Percentiles rank a stretch among this genome's conserved stretches.
Evolutionary conservation across 2,888 invertebrate genomes (phyloP).

Genomic region (Pandemis corylana): DNA sequence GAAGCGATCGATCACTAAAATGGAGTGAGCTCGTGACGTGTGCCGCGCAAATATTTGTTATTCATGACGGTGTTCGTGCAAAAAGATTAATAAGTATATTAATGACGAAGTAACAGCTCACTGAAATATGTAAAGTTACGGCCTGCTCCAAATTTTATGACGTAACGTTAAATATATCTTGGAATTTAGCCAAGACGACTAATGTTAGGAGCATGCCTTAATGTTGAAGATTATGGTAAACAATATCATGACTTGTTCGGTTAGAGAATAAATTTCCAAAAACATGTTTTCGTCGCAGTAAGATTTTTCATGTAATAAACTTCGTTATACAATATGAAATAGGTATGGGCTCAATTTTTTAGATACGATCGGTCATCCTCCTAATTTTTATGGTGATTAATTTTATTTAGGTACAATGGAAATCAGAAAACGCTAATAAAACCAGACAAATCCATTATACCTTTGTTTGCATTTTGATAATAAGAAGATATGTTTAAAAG

Average conservation of each 20-base stretch:
- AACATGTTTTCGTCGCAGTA: no score
- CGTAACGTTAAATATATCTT: background rate
- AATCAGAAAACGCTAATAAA: no score
- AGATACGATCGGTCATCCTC: no score
- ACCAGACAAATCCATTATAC: no score
- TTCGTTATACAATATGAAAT: no score
- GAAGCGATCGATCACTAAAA: slow-evolving; percentile 31
- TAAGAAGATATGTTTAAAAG: no score
- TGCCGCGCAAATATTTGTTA: slow-evolving; percentile 33
- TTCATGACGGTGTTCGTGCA: slow-evolving; percentile 14
- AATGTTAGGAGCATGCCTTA: background rate
- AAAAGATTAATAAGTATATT: slow-evolving; percentile 20
- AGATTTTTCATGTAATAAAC: no score
- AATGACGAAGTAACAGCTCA: slow-evolving; percentile 15
- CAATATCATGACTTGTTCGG: background rate
- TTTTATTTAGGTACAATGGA: no score
- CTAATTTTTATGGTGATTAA: no score
- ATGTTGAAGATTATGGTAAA: slow-evolving; percentile 3
- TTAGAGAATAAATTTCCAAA: no score
- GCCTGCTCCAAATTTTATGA: background rate
- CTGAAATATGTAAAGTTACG: background rate
- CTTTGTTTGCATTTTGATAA: no score
- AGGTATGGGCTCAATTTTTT: no score
- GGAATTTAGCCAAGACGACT: background rate
- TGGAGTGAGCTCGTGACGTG: slow-evolving; percentile 2